Base-by-base conservation (phyloP, 2,888 invertebrate species). In the Gisinianus flammeolus region DNA sequence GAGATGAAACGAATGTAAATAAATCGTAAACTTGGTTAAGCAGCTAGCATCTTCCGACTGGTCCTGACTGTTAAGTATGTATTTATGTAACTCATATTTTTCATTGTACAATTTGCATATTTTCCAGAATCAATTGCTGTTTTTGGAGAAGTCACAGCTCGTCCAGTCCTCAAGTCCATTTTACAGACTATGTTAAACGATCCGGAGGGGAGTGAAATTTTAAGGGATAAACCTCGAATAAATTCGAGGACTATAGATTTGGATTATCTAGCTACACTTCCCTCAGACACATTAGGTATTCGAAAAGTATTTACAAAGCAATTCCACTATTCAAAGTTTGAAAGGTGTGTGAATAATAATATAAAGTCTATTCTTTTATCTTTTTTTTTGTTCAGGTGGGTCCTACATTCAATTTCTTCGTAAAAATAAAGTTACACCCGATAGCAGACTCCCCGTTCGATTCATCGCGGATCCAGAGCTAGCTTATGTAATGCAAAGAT, bases 401-500 rank as follows among this genome's bases (percentile, higher is more conserved):
- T 90, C 91, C 5, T 99, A 99, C 87, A 91, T 91, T 79, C 90
- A 93, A 84, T 98, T 97, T 87, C 90, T 98, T 85, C 89, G 89
- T 78, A 90, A 90, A 79, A 95, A 97, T 88, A 91, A 93, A 84
- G 96, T 98, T 0, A 94, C 94, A 5, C 97, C 99, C 0, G 98
- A 99, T 89, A 93, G 94, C 44, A 90, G 99, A 81, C 89, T 93
- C 82, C 91, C 93, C 22, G 98, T 99, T 0, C 93, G 94, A 85
- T 99, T 97, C 88, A 91, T 99, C 69, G 92, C 95, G 83, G 94
- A 98, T 87, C 88, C 91, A 0, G 93, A 97, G 81, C 88, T 97
- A 84, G 96, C 97, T 4, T 99, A 98, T 88, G 93, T 98, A 67
- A 96, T 99, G 93, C 96, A 97, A 87, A 90, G 99, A 76, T 99